Evolutionary conservation across 2,797 vertebrate genomes (phyloP).

Genomic region (Erethizon dorsatum): DNA sequence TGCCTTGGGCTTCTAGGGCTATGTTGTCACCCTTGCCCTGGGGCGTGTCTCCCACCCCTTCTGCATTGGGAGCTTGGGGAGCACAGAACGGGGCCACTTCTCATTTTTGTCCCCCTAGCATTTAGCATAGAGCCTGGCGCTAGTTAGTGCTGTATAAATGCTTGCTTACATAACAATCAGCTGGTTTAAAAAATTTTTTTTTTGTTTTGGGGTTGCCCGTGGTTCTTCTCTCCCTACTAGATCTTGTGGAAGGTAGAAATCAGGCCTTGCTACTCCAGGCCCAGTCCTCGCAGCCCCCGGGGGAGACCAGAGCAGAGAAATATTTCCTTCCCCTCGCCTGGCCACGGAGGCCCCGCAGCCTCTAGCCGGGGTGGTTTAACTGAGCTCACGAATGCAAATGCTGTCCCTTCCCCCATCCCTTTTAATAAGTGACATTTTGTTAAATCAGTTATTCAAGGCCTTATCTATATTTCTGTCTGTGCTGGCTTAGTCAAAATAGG

Average conservation of each 20-base stretch:
- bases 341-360: slow-evolving; percentile 44
- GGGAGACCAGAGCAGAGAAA: slow-evolving; percentile 59
- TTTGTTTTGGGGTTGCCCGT: slow-evolving; percentile 25
- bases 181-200: background rate
- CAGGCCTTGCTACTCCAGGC: slow-evolving; percentile 2
- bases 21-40: background rate
- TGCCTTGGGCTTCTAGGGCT: background rate
- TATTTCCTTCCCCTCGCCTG: slow-evolving; percentile 58
- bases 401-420: slow-evolving; percentile 63
- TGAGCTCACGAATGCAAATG: slow-evolving; percentile 76
- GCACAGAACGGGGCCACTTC: slow-evolving; percentile 54
- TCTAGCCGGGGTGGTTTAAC: slow-evolving; percentile 68
- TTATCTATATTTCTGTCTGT: slow-evolving; percentile 85
- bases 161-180: slow-evolving; percentile 66
- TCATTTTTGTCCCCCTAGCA: background rate
- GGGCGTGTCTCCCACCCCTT: background rate
- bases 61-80: background rate
- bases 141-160: background rate
- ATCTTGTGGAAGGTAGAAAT: slow-evolving; percentile 64
- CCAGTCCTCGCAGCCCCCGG: slow-evolving; percentile 14
- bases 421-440: slow-evolving; percentile 84
- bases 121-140: background rate
- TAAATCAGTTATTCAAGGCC: slow-evolving; percentile 83
- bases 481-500: slow-evolving; percentile 88
- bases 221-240: background rate